phyloP scores from a whole-genome alignment of 2,888 invertebrate genomes.

The Cryptosula pallasiana region DNA sequence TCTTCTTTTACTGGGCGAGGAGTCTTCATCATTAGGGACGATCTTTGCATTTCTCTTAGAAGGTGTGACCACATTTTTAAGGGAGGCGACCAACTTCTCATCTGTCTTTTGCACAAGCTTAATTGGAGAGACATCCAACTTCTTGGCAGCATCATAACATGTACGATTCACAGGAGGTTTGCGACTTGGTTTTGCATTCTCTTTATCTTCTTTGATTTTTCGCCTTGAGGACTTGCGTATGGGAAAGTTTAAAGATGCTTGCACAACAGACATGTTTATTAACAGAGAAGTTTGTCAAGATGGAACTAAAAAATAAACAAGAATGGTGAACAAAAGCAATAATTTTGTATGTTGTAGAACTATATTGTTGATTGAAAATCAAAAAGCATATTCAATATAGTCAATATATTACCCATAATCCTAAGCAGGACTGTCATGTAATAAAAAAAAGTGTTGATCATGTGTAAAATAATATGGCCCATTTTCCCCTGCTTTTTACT shows the following conservation, averaged over 20 bases:
- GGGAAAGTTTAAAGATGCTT: background rate
- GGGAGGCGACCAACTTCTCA: background rate
- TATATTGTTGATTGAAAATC: too few relatives aligned
- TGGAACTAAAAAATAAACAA: too few relatives aligned
- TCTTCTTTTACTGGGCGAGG: background rate
- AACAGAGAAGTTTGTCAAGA: too few relatives aligned
- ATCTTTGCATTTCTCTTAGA: background rate
- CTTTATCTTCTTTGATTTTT: background rate
- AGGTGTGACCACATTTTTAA: background rate
- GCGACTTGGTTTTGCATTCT: background rate
- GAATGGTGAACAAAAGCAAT: too few relatives aligned
- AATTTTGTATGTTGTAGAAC: too few relatives aligned
- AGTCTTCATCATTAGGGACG: background rate
- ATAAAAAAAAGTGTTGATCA: too few relatives aligned
- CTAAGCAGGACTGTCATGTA: too few relatives aligned
- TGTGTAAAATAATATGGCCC: too few relatives aligned
- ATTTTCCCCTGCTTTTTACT: too few relatives aligned
- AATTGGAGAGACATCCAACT: background rate
- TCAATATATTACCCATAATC: too few relatives aligned
- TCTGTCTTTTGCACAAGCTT: background rate
- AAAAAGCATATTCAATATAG: too few relatives aligned
- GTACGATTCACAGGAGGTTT: background rate
- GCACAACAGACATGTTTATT: background rate
- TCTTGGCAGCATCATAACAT: background rate
- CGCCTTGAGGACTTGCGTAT: constrained; percentile 3